These are phyloP conservation scores for Notocelia uddmanniana DNA, from an alignment of 2,888 invertebrate genomes.

Conservation along the genomic window DNA sequence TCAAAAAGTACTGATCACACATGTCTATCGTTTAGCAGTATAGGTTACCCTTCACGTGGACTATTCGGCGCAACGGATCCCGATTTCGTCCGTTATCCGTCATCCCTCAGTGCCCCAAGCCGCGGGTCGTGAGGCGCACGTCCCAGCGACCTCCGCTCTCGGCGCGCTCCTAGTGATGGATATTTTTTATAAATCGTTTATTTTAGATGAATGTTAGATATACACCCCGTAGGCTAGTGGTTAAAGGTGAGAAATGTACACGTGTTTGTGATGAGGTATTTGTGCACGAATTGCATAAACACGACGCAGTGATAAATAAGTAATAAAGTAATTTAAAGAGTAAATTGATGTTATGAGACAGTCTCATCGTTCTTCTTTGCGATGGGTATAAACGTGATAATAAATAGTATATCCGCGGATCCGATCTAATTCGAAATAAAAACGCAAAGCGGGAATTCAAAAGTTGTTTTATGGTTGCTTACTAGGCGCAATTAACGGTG, in stretches of 20 bases:
- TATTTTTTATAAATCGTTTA: constrained; percentile 58
- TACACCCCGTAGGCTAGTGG: constrained; percentile 53
- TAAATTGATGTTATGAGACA: background rate
- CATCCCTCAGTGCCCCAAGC: constrained; percentile 29
- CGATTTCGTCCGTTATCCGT: too few relatives aligned
- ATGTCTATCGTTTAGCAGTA: too few relatives aligned
- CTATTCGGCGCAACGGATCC: too few relatives aligned
- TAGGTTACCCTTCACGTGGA: too few relatives aligned
- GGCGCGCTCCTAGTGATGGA: constrained; percentile 36
- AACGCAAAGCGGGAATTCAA: too few relatives aligned
- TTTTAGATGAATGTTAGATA: constrained; percentile 60
- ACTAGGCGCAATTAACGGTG: too few relatives aligned
- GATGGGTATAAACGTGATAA: too few relatives aligned
- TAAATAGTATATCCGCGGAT: too few relatives aligned
- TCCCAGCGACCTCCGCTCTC: constrained; percentile 4
- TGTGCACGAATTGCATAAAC: background rate
- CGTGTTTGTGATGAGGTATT: background rate
- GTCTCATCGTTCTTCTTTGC: background rate
- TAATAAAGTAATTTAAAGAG: background rate
- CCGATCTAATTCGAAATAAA: too few relatives aligned
- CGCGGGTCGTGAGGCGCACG: constrained; percentile 38
- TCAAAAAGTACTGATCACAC: too few relatives aligned
- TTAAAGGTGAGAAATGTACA: constrained; percentile 18
- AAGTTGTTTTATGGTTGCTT: too few relatives aligned
- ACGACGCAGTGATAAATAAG: too few relatives aligned